Evolutionary conservation across 2,113 vertebrate genomes (phyloP), one percentile per base, ranked within the genome.

Genomic region (Dasypus novemcinctus): DNA sequence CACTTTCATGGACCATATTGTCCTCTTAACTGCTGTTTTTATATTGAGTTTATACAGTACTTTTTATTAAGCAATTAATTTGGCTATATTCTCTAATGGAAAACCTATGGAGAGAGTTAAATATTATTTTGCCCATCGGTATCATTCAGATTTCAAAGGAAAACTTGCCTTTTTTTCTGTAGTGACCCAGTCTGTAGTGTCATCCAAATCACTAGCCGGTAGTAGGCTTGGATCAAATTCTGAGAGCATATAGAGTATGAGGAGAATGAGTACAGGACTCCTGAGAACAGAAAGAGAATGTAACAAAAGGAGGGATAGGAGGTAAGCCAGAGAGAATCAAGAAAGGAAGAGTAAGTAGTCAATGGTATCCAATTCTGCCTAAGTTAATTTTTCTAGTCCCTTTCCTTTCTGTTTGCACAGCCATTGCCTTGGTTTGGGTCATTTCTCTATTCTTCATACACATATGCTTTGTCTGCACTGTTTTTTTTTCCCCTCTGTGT

Each of bases 51-150:
- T 93, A 27, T 95, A 27, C 17, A 38, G 57, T 93, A 59, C 1
- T 81, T 95, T 80, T 87, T 43, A 93, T 59, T 59, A 92, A 93
- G 52, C 76, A 80, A 18, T 82, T 88, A 82, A 41, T 66, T 86
- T 91, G 69, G 61, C 31, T 75, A 14, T 75, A 29, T 38, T 46
- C 23, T 75, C 27, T 46, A 49, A n/a, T 66, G 61, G 9, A 81
- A 68, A 91, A 72, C 27, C 18, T 89, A 0, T 74, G 69, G 69
- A 57, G 31, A 84, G 54, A 94, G 84, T 11, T 59, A 63, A 79
- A 38, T 90, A 54, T 68, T 93, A 36, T 74, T 95, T 87, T 91
- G 59, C 57, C 89, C 17, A 81, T 36, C 9, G n/a, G 20, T 61
- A 46, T 27, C 66, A 85, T 43, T 93, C 57, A 84, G 69, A 41